A percentile compares a stretch with the other conserved stretches of the same genome.
phyloP scores from a whole-genome alignment of 2,797 vertebrate genomes.

The Hoplostethus atlanticus region DNA sequence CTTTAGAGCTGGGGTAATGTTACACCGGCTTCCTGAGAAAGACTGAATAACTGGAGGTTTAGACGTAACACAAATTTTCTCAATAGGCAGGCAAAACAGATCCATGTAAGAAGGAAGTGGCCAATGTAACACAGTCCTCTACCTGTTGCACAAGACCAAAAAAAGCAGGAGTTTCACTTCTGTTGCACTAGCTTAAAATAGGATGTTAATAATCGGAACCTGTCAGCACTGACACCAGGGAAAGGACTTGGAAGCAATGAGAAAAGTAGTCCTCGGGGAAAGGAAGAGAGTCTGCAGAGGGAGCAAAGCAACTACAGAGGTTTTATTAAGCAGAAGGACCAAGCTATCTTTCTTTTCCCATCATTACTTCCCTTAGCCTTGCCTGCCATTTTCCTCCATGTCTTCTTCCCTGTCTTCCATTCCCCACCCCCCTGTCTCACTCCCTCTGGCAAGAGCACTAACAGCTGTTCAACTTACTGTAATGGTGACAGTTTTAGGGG shows the following conservation, averaged over 20 bases:
- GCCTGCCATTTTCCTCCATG: conserved; percentile 2
- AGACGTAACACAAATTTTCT: conserved; percentile 46
- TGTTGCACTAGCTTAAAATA: conserved; percentile 22
- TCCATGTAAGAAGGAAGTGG: conserved; percentile 37
- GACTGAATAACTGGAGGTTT: conserved; percentile 39
- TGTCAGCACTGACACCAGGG: conserved; percentile 27
- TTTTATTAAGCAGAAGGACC: conserved; percentile 17
- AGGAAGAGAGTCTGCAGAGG: conserved; percentile 11
- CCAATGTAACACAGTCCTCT: conserved; percentile 26
- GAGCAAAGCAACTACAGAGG: conserved; percentile 27
- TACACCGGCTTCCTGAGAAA: conserved; percentile 54
- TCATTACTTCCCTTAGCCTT: conserved; percentile 19
- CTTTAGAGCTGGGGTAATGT: conserved; percentile 41
- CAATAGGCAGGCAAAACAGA: conserved; percentile 56
- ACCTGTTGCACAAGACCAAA: conserved; percentile 45
- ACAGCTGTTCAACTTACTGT: conserved; percentile 67
- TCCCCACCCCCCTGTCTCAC: conserved; percentile 19
- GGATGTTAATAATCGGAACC: conserved; percentile 14
- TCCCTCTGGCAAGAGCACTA: conserved; percentile 38
- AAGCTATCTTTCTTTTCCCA: conserved; percentile 17
- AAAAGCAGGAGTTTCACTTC: conserved; percentile 11
- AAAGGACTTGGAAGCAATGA: conserved; percentile 18
- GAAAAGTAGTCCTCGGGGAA: not conserved
- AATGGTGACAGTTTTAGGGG: conserved; percentile 63
- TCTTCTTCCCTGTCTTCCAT: conserved; percentile 29